Percentiles rank a stretch among this genome's conserved stretches.
Conservation (phyloP, 2,888 invertebrate genomes). For the Conistra vaccinii region DNA sequence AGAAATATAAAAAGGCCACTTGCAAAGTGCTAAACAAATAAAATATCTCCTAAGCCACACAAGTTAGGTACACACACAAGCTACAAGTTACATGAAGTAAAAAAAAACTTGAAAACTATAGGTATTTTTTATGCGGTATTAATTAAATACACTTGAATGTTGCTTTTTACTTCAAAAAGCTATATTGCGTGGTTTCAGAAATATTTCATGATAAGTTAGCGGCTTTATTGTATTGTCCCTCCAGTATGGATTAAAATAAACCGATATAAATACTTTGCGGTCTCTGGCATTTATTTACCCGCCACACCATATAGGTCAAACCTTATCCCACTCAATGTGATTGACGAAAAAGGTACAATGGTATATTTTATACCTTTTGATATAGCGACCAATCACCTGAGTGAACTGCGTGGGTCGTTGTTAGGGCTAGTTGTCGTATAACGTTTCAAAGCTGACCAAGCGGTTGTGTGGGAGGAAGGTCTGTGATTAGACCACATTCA, state of each 20-base stretch:
- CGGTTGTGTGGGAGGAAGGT: constrained; percentile 19
- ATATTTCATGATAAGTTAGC: no score
- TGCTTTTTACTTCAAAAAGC: no score
- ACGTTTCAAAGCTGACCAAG: constrained; percentile 24
- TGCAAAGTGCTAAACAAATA: no score
- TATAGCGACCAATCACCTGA: constrained; percentile 34
- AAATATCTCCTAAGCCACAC: no score
- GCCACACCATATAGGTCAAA: constrained; percentile 28
- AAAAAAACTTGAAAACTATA: no score
- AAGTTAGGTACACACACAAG: no score
- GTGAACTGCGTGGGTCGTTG: constrained; percentile 44
- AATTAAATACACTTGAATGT: no score
- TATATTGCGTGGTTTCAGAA: no score
- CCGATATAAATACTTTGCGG: constrained; percentile 12
- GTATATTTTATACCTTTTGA: constrained; percentile 15
- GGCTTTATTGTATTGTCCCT: no score
- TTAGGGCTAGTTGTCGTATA: constrained; percentile 2
- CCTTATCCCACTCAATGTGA: constrained; percentile 25
- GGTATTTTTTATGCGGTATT: no score
- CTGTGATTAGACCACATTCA: constrained; percentile 25
- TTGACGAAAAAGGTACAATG: constrained; percentile 30
- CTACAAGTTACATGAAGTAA: no score
- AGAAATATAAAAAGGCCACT: no score
- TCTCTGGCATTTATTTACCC: constrained; percentile 18
- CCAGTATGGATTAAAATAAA: constrained; percentile 11